phyloP scores from a whole-genome alignment of 2,888 invertebrate genomes.

The Sipunculus nudus region DNA sequence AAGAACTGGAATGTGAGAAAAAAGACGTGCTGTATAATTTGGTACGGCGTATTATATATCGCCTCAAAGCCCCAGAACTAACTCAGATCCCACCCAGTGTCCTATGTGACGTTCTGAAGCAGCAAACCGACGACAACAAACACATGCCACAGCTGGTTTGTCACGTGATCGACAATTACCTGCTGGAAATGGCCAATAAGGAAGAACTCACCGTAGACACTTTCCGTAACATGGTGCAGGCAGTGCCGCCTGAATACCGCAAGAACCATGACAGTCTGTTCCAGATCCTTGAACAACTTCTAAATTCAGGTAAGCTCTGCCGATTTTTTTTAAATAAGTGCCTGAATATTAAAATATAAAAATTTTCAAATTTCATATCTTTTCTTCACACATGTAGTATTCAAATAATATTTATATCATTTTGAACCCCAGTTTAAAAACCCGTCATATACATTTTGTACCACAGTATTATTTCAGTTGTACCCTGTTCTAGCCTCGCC shows the following conservation, averaged over 20 bases:
- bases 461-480: too few relatives aligned
- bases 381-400: too few relatives aligned
- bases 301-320: conserved; percentile 59
- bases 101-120: conserved; percentile 44
- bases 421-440: too few relatives aligned
- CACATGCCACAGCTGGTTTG: conserved; percentile 30
- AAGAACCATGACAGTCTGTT: conserved; percentile 56
- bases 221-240: conserved; percentile 54
- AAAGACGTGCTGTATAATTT: conserved; percentile 51
- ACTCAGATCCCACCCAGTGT: conserved; percentile 55
- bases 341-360: too few relatives aligned
- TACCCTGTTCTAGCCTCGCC: too few relatives aligned
- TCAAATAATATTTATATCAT: too few relatives aligned
- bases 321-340: too few relatives aligned
- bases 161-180: conserved; percentile 54
- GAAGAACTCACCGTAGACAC: conserved; percentile 57
- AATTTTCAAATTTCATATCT: too few relatives aligned
- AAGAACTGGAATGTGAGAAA: conserved; percentile 35
- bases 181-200: conserved; percentile 54
- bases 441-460: too few relatives aligned
- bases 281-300: conserved; percentile 54
- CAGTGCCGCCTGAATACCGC: conserved; percentile 51
- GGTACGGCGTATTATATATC: conserved; percentile 43
- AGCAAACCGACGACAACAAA: conserved; percentile 7
- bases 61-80: conserved; percentile 42